Base-by-base conservation (phyloP, 2,797 vertebrate species). In the Pseudochaenichthys georgianus region DNA sequence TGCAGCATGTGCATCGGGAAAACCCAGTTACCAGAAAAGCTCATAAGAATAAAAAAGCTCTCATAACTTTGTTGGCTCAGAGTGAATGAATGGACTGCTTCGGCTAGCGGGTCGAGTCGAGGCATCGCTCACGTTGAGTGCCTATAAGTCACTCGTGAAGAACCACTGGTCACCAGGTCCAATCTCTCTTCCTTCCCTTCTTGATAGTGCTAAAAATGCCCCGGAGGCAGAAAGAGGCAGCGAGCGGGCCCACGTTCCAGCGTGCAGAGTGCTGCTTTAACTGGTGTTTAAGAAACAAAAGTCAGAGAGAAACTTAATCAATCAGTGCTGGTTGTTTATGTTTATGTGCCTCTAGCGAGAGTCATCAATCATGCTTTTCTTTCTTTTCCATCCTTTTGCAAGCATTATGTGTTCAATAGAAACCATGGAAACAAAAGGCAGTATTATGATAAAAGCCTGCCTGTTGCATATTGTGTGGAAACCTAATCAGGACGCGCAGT, bases 31-130 rank as follows among this genome's bases (percentile, higher is more conserved):
- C 84, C 82, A 87, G 85, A 89, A 89, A 91, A 87, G 87, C 90
- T 92, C 89, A 93, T 92, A 92, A 90, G 90, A 92, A 93, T 92
- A 93, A 93, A 92, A 93, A 91, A 92, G 81, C 87, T 83, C 80
- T 88, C 85, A 91, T 93, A 93, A 93, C 87, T 91, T 90, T 7
- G 88, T 89, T 91, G 90, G 87, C 86, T 80, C 76, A 31, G 79
- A 80, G 83, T 87, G 91, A 91, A 89, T 90, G 90, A 92, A 91
- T 86, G 92, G 84, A 84, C 88, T 64, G 86, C 84, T 76, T 71
- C 87, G 50, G 77, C 84, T 61, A 59, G 86, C 71, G 51, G 68
- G 74, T 73, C 42, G 31, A 90, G 78, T 61, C 8, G 12, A 73
- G 62, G 68, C 89, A 93, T 93, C 81, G 87, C 87, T 95, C 92